These are phyloP conservation scores for Hyalella azteca DNA, from an alignment of 2,888 invertebrate genomes.

Conservation along the genomic window DNA sequence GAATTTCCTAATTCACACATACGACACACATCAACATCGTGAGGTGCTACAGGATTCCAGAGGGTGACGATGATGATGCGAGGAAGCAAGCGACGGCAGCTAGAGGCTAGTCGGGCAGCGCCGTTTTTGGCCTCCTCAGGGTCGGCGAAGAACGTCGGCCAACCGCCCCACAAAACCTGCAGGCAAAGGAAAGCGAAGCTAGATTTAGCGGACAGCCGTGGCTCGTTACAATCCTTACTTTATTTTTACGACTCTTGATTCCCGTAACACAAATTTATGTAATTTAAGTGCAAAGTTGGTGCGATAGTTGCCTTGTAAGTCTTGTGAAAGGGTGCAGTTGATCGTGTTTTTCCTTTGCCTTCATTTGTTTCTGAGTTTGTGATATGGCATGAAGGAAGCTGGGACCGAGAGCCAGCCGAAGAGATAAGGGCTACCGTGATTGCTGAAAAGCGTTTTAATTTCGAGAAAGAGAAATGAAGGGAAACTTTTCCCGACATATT, in stretches of 20 bases:
- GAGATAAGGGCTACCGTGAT: slow-evolving; percentile 14
- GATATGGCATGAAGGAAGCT: not conserved
- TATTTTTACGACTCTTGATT: slow-evolving; percentile 37
- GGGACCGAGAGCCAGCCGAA: not conserved
- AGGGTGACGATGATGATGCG: no score
- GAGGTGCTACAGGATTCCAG: no score
- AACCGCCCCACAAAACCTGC: not conserved
- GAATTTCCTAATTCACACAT: no score
- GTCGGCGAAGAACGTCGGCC: not conserved
- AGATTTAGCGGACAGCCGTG: slow-evolving; percentile 20
- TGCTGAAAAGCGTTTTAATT: no score
- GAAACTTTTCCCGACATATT: no score
- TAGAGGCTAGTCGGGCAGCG: not conserved
- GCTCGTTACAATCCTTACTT: slow-evolving; percentile 33
- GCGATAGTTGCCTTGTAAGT: slow-evolving; percentile 36
- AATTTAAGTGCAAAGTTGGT: slow-evolving; percentile 36
- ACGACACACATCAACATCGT: no score
- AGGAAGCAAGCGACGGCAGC: no score
- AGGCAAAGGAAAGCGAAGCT: slow-evolving; percentile 13
- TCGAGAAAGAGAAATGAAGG: no score
- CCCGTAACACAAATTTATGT: slow-evolving; percentile 34
- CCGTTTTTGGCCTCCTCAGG: not conserved
- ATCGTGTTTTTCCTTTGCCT: slow-evolving; percentile 21
- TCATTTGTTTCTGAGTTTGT: slow-evolving; percentile 17
- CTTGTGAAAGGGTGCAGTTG: slow-evolving; percentile 23